Percentiles rank a stretch among this genome's conserved stretches.
These are phyloP conservation scores for Tautogolabrus adspersus DNA, from an alignment of 2,113 vertebrate genomes.

Conservation along the genomic window DNA sequence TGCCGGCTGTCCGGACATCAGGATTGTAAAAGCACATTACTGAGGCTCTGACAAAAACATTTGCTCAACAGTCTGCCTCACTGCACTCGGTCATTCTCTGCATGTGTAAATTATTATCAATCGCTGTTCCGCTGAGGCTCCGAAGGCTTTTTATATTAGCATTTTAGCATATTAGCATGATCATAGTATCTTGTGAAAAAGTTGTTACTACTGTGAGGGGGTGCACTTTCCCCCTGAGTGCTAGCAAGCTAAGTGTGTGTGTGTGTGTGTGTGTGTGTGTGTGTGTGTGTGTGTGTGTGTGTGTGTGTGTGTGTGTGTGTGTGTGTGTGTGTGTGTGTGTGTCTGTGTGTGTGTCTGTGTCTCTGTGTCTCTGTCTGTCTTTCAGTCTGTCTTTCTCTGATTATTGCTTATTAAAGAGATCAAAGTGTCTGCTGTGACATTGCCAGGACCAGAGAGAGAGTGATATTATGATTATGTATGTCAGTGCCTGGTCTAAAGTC, in stretches of 20 bases:
- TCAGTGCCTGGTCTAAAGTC: neutral
- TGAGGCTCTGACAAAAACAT: conserved; percentile 60
- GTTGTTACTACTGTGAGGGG: conserved; percentile 1
- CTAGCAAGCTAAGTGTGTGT: too few relatives aligned
- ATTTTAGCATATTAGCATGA: neutral
- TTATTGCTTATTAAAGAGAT: conserved; percentile 58
- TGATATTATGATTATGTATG: too few relatives aligned
- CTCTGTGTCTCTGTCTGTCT: too few relatives aligned
- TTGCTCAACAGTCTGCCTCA: conserved; percentile 42
- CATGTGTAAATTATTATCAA: conserved; percentile 54
- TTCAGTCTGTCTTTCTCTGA: conserved; percentile 39
- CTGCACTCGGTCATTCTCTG: conserved; percentile 36
- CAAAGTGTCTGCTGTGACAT: conserved; percentile 33
- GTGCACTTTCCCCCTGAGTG: neutral
- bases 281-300: too few relatives aligned
- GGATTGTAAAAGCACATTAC: conserved; percentile 58
- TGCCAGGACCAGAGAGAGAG: too few relatives aligned
- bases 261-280: neutral
- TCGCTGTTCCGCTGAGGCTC: neutral
- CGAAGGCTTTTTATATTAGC: neutral
- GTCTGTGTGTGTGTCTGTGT: too few relatives aligned
- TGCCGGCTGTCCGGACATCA: conserved; percentile 65
- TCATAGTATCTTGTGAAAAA: neutral
- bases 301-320: too few relatives aligned
- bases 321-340: too few relatives aligned